A percentile compares a stretch with the other conserved stretches of the same genome.
Evolutionary conservation across 2,888 invertebrate species (phyloP).

Genomic region (Orgyia antiqua): DNA sequence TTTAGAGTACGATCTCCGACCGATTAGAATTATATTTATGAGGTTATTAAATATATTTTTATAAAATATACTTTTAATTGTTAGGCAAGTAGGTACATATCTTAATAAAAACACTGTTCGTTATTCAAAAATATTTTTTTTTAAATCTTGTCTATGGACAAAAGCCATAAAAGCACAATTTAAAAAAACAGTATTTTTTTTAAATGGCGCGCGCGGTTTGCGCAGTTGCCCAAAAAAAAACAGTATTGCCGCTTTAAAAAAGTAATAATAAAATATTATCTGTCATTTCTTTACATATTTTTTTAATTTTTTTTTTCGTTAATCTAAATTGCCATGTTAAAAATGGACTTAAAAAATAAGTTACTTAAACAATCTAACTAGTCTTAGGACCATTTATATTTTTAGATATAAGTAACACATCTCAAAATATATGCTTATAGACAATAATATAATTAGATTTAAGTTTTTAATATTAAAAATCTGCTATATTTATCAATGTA

Average conservation of each 20-base stretch:
- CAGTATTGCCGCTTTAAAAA: too few relatives aligned
- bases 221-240: too few relatives aligned
- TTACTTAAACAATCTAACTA: constrained; percentile 36
- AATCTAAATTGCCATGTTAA: constrained; percentile 38
- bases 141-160: too few relatives aligned
- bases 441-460: too few relatives aligned
- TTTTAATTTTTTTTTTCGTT: constrained; percentile 27
- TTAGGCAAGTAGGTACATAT: too few relatives aligned
- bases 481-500: too few relatives aligned
- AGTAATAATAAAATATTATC: constrained; percentile 19
- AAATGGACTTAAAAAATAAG: constrained; percentile 22
- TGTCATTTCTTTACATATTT: constrained; percentile 27
- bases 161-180: too few relatives aligned
- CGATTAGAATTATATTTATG: constrained; percentile 23
- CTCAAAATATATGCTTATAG: constrained; percentile 24
- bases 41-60: constrained; percentile 22
- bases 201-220: too few relatives aligned
- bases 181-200: too few relatives aligned
- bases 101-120: too few relatives aligned
- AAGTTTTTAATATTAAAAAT: too few relatives aligned
- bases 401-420: constrained; percentile 13
- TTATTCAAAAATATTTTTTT: too few relatives aligned
- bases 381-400: constrained; percentile 39
- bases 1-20: constrained; percentile 43
- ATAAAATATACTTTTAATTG: constrained; percentile 11